Percentiles rank a stretch among this genome's conserved stretches.
Evolutionary conservation across 2,888 invertebrate genomes (phyloP).

Genomic region (Nemapogon koenigi): DNA sequence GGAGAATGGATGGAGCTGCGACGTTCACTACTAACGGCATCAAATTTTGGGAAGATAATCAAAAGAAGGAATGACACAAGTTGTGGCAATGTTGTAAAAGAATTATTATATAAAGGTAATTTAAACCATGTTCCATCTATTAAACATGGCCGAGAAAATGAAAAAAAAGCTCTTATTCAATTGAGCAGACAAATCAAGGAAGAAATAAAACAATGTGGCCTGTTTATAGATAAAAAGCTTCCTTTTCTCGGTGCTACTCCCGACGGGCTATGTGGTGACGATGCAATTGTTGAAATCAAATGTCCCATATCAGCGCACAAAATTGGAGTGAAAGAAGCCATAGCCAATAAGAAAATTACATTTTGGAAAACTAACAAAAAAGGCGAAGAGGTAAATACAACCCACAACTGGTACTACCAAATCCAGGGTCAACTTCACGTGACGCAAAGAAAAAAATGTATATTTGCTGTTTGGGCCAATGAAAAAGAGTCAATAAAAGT

Average conservation of each 20-base stretch:
- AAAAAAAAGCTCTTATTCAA: constrained; percentile 12
- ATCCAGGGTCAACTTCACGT: constrained; percentile 17
- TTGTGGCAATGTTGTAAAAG: constrained; percentile 11
- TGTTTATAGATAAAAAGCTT: constrained; percentile 13
- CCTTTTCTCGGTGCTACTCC: constrained; percentile 14
- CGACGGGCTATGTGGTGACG: constrained; percentile 12
- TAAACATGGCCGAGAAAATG: constrained; percentile 14
- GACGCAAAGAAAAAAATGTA: constrained; percentile 13
- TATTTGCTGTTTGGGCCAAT: constrained; percentile 16
- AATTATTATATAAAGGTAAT: constrained; percentile 9
- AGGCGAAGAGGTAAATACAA: constrained; percentile 13
- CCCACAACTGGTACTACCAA: constrained; percentile 14
- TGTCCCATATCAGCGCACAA: too few relatives aligned
- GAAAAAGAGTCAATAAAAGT: constrained; percentile 11
- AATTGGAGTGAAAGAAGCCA: too few relatives aligned
- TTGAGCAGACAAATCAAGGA: constrained; percentile 10
- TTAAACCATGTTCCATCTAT: constrained; percentile 10
- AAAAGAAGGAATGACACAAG: constrained; percentile 11
- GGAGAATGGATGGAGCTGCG: too few relatives aligned
- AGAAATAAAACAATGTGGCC: constrained; percentile 12
- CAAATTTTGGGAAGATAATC: constrained; percentile 12
- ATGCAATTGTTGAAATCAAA: too few relatives aligned
- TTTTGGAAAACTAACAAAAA: constrained; percentile 12
- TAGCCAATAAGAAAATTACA: not conserved
- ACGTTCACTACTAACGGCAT: too few relatives aligned